These are phyloP conservation scores for Mesoclemmys tuberculata DNA, from an alignment of 2,113 vertebrate species.

Conservation along the genomic window DNA sequence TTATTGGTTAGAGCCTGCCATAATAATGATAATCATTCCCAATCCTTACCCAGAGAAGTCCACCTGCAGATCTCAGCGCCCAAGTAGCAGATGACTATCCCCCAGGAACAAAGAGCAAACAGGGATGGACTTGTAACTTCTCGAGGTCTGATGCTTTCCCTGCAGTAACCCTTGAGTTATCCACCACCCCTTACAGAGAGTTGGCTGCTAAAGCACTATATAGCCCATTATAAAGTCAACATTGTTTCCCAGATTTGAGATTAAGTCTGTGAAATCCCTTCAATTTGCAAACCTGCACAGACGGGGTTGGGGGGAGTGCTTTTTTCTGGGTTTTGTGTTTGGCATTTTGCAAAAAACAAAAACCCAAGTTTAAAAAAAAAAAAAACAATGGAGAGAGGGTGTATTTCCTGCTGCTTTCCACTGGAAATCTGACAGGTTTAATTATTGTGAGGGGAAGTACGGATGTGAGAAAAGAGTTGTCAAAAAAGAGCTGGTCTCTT, in stretches of 20 bases:
- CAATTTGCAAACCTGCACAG: not conserved
- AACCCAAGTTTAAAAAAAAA: not conserved
- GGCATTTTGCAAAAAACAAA: not conserved
- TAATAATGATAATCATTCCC: not conserved
- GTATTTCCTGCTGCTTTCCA: not conserved
- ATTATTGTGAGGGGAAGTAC: slow-evolving; percentile 65
- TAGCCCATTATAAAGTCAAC: not conserved
- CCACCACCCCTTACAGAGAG: not conserved
- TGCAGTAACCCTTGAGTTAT: not conserved
- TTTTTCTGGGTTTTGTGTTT: slow-evolving; percentile 2
- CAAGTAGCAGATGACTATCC: not conserved
- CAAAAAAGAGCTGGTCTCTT: slow-evolving; percentile 22
- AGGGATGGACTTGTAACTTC: accelerated
- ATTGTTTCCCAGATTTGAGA: not conserved
- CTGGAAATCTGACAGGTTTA: slow-evolving; percentile 63
- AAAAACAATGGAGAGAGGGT: not conserved
- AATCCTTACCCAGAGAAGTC: accelerated
- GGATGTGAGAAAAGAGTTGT: slow-evolving; percentile 65
- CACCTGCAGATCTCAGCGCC: not conserved
- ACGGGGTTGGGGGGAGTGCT: not conserved
- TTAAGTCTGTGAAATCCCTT: not conserved
- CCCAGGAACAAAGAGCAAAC: not conserved
- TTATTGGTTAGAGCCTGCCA: not conserved
- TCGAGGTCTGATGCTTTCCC: not conserved
- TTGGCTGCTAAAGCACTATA: not conserved